A percentile compares a stretch with the other conserved stretches of the same genome.
phyloP scores from a whole-genome alignment of 2,888 invertebrate genomes.

The Fragum fragum region DNA sequence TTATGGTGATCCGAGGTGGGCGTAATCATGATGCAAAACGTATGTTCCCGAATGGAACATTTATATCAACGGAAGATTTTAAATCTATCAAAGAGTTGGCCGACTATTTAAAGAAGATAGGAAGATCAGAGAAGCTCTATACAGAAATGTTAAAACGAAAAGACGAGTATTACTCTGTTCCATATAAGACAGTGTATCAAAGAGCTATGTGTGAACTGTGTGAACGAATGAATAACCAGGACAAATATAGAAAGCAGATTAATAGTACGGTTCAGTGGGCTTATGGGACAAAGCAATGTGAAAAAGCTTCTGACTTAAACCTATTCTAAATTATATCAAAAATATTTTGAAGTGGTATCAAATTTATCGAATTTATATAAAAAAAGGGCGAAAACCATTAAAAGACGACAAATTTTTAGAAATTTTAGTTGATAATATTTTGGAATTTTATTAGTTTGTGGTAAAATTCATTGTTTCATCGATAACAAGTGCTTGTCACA shows the following conservation, averaged over 20 bases:
- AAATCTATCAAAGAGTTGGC: constrained; percentile 35
- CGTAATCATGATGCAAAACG: constrained; percentile 14
- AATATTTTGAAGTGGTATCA: too few species aligned
- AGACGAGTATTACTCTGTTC: constrained; percentile 44
- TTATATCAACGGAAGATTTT: constrained; percentile 45
- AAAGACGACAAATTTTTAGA: too few species aligned
- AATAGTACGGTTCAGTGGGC: constrained; percentile 31
- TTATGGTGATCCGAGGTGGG: not conserved
- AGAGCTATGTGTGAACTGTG: constrained; percentile 42
- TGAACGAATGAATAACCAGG: not conserved
- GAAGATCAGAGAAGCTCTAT: constrained; percentile 31
- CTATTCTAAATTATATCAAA: too few species aligned
- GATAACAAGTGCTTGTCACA: too few species aligned
- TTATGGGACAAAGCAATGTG: constrained; percentile 13
- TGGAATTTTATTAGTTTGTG: too few species aligned
- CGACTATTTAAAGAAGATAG: constrained; percentile 32
- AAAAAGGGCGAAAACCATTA: too few species aligned
- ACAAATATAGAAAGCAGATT: constrained; percentile 41
- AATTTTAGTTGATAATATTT: too few species aligned
- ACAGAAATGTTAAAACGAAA: constrained; percentile 36
- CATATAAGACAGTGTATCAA: constrained; percentile 37
- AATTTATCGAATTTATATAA: too few species aligned
- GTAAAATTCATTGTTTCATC: too few species aligned
- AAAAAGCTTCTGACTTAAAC: constrained; percentile 13
- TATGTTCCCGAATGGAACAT: constrained; percentile 30